Base-by-base conservation (phyloP, 2,888 invertebrate genomes). In the Schizotus pectinicornis region DNA sequence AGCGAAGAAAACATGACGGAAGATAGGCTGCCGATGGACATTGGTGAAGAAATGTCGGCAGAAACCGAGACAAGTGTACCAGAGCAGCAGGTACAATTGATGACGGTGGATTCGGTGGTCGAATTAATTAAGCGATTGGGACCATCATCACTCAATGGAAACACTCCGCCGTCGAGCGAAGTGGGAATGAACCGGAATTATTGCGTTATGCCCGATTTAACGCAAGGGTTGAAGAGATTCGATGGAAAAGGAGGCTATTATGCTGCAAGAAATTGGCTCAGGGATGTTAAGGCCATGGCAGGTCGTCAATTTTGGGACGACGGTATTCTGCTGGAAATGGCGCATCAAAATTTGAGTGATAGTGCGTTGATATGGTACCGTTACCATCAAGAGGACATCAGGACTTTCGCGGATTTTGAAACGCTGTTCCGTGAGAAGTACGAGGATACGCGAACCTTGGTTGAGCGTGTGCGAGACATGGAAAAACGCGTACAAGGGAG, bases 271-370 rank as follows among this genome's bases (percentile, higher is more conserved):
- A 39, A 6, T n/a, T n/a, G n/a, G n/a, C n/a, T n/a, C n/a, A n/a
- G n/a, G n/a, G n/a, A n/a, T n/a, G n/a, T n/a, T n/a, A 50, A 50
- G 31, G 30, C 9, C 2, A 50, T 22, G 38, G 41, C 50, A n/a
- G 36, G 38, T 11, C 37, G 50, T 11, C 50, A 50, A 32, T 50
- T 50, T 50, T 53, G 43, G 13, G 33, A 13, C n/a, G 52, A 52
- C 7, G n/a, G 43, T 2, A 45, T 52, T n/a, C 9, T 43, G 5
- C 8, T 52, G 43, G 43, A 52, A 22, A 41, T 52, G 42, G 43
- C 52, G 5, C 41, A 35, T 5, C 52, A 42, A 42, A 32, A 52
- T 41, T 35, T 52, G 9, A 3, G 8, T 8, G 51, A 33, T 7
- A 34, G 42, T 8, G 51, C 41, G 1, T 13, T 51, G 1, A 11